A percentile compares a stretch with the other conserved stretches of the same genome.
phyloP scores from a whole-genome alignment of 2,888 invertebrate genomes.

The Leptopterna dolabrata region DNA sequence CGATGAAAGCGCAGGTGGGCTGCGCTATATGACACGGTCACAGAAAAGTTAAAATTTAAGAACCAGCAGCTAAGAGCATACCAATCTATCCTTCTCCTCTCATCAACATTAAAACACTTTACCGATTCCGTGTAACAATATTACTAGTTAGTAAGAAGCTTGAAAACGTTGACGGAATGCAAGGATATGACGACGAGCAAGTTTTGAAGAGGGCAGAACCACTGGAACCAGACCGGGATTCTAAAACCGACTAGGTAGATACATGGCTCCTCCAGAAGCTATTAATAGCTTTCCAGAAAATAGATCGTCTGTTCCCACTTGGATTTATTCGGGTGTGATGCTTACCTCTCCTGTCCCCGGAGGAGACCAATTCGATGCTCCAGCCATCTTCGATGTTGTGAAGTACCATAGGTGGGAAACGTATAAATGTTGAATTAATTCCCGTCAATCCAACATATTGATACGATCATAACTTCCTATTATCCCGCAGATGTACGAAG shows the following conservation, averaged over 20 bases:
- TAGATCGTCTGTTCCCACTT: not conserved
- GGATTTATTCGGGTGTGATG: not conserved
- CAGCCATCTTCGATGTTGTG: not conserved
- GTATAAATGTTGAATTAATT: not conserved
- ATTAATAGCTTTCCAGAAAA: constrained; percentile 36
- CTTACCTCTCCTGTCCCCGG: not conserved
- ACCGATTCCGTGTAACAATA: too few relatives aligned
- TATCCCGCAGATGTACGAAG: not conserved
- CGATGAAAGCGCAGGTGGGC: not conserved
- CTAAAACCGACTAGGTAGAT: not conserved
- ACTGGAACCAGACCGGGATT: not conserved
- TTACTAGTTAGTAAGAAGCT: too few relatives aligned
- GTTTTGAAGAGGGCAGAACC: not conserved
- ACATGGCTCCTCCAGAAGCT: not conserved
- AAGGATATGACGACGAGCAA: not conserved
- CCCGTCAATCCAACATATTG: not conserved
- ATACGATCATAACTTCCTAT: not conserved
- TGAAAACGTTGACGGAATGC: too few relatives aligned
- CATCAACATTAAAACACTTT: not conserved
- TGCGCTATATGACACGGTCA: too few relatives aligned
- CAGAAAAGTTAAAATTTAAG: too few relatives aligned
- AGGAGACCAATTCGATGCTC: not conserved
- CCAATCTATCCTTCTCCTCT: not conserved
- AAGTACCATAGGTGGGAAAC: not conserved
- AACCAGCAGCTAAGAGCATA: too few relatives aligned